phyloP scores from a whole-genome alignment of 2,113 vertebrate genomes.

The Tachysurus vachellii region DNA sequence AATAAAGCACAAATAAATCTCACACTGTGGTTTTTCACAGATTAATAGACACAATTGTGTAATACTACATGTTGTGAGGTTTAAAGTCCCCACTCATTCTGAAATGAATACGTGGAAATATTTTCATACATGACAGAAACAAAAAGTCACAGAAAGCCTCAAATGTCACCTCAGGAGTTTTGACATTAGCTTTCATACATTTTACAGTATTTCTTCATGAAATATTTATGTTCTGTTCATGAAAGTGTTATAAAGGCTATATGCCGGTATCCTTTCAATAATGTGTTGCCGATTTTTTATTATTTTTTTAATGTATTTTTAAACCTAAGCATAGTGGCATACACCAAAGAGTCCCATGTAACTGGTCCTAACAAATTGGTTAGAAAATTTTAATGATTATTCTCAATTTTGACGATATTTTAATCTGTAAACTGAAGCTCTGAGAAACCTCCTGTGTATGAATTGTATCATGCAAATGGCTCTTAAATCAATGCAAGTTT shows the following conservation, averaged over 20 bases:
- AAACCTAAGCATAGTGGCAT: background rate
- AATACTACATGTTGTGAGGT: background rate
- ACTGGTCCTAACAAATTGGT: background rate
- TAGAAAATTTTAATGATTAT: slow-evolving; percentile 13
- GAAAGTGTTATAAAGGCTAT: background rate
- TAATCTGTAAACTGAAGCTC: background rate
- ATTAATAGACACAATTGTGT: background rate
- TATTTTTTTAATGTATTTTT: background rate
- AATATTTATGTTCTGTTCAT: slow-evolving; percentile 2
- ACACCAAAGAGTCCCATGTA: slow-evolving; percentile 13
- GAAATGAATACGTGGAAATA: background rate
- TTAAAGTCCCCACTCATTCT: background rate
- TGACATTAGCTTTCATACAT: slow-evolving; percentile 24
- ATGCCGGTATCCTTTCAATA: background rate
- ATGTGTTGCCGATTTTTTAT: background rate
- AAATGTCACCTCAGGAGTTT: slow-evolving; percentile 14
- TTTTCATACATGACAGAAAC: background rate
- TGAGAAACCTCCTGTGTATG: slow-evolving; percentile 52
- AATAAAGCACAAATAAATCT: background rate
- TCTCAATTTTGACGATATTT: slow-evolving; percentile 17
- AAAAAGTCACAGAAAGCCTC: background rate
- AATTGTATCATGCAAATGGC: slow-evolving; percentile 74
- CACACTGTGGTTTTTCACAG: background rate
- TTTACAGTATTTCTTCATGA: background rate
- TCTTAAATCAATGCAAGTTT: slow-evolving; percentile 85